Evolutionary conservation across 2,113 vertebrate species (phyloP).

Genomic region (Scatophagus argus): DNA sequence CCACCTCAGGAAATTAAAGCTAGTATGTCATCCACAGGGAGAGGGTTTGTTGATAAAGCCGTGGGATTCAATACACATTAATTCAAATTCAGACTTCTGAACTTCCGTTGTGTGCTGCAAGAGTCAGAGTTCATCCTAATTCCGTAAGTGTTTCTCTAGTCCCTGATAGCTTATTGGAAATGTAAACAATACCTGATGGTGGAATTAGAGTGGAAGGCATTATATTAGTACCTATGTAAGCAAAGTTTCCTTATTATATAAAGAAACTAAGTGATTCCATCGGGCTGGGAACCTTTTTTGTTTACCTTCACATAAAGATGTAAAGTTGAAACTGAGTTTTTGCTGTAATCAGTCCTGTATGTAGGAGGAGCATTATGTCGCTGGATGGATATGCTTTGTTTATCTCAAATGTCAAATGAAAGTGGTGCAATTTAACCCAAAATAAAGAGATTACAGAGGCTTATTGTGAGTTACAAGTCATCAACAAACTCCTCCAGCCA

Average conservation of each 20-base stretch:
- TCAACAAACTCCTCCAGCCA: not conserved
- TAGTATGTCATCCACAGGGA: constrained; percentile 33
- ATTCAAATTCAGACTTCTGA: constrained; percentile 29
- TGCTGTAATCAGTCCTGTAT: not conserved
- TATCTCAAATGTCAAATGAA: constrained; percentile 13
- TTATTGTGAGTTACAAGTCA: not conserved
- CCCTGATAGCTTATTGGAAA: constrained; percentile 1
- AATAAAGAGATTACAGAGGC: constrained; percentile 4
- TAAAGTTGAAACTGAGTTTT: constrained; percentile 6
- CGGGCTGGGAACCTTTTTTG: not conserved
- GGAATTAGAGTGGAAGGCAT: not conserved
- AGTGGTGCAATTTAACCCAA: constrained; percentile 2
- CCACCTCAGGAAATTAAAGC: constrained; percentile 73
- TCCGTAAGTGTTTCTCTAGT: constrained; percentile 1
- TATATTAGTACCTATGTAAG: not conserved
- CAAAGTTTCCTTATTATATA: constrained; percentile 5
- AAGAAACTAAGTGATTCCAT: not conserved
- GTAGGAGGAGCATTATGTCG: constrained; percentile 7
- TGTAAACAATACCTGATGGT: not conserved
- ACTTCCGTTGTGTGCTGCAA: constrained; percentile 1
- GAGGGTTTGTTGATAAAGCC: constrained; percentile 42
- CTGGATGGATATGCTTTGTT: constrained; percentile 17
- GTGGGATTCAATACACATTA: constrained; percentile 14
- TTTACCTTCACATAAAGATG: not conserved
- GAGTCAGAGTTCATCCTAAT: constrained; percentile 17